Percentiles rank a stretch among this genome's conserved stretches.
phyloP scores from a whole-genome alignment of 2,888 invertebrate species.

The Lamellibrachia columna region DNA sequence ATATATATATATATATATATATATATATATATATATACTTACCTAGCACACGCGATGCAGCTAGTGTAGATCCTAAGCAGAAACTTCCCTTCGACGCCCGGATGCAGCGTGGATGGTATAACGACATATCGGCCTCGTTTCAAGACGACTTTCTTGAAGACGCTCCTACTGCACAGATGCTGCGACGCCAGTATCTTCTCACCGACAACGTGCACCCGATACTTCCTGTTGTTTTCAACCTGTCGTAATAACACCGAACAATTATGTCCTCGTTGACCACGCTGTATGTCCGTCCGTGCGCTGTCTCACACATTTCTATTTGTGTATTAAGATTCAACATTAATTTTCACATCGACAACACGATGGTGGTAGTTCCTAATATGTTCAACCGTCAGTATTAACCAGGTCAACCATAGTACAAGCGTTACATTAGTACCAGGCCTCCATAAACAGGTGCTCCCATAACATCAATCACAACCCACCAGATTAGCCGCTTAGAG shows the following conservation, averaged over 20 bases:
- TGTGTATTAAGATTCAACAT: too few species aligned
- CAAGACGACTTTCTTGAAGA: constrained; percentile 52
- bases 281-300: neutral
- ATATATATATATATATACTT: neutral
- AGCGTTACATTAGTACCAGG: too few species aligned
- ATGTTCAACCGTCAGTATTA: too few species aligned
- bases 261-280: neutral
- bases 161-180: constrained; percentile 55
- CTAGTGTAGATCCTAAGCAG: constrained; percentile 59
- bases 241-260: constrained; percentile 32
- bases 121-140: constrained; percentile 55
- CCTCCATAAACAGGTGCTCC: too few species aligned
- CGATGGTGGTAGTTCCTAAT: too few species aligned
- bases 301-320: too few species aligned
- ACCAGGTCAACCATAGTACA: too few species aligned
- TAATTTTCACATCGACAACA: too few species aligned
- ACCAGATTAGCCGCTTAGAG: too few species aligned
- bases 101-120: constrained; percentile 54
- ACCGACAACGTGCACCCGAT: constrained; percentile 54
- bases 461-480: too few species aligned
- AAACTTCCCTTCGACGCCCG: constrained; percentile 51
- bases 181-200: constrained; percentile 53
- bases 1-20: neutral
- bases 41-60: neutral
- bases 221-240: constrained; percentile 62